Base-by-base conservation (phyloP, 2,888 invertebrate genomes). In the Drosophila antonietae region DNA sequence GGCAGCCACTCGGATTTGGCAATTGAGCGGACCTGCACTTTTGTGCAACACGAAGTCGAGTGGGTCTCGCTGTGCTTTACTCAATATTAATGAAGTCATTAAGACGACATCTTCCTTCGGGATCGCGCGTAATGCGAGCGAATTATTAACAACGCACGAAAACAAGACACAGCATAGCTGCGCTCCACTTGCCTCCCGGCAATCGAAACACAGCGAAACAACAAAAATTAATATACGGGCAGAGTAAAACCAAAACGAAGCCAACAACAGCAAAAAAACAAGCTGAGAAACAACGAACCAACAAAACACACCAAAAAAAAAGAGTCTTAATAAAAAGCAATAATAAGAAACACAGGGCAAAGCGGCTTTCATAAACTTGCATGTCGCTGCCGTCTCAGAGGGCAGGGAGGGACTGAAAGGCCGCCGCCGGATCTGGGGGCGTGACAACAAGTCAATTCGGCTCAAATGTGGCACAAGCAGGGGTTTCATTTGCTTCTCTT, bases 81-180 rank as follows among this genome's bases (percentile, higher is more conserved):
- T 79, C 83, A 88, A 83, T 89, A 87, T 87, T 87, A 87, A 87
- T 87, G 86, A 87, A 89, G 86, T 89, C 86, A 87, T 87, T 87
- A 87, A 89, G 89, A 87, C 83, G 90, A 87, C 86, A 87, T 83
- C 86, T 87, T 89, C 90, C 68, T 83, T 79, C 73, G 70, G 66
- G 89, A 89, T 86, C 86, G 88, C 88, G 83, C 88, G 90, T 89
- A 86, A 88, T 89, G 85, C 89, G 86, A 85, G 73, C 86, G 88
- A 89, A 86, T 87, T 87, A 87, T 87, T 87, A 87, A 88, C 88
- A 88, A 86, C 89, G 71, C 71, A 81, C 77, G 68, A 77, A 87
- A 89, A 89, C 89, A 85, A 87, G 89, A 83, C 73, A 44, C 68
- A 12, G 28, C 20, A 39, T 20, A 70, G 68, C 61, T 59, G 49